Evolutionary conservation across 2,888 invertebrate species (phyloP), one percentile per base, ranked within the genome.

Genomic region (Limnephilus marmoratus): DNA sequence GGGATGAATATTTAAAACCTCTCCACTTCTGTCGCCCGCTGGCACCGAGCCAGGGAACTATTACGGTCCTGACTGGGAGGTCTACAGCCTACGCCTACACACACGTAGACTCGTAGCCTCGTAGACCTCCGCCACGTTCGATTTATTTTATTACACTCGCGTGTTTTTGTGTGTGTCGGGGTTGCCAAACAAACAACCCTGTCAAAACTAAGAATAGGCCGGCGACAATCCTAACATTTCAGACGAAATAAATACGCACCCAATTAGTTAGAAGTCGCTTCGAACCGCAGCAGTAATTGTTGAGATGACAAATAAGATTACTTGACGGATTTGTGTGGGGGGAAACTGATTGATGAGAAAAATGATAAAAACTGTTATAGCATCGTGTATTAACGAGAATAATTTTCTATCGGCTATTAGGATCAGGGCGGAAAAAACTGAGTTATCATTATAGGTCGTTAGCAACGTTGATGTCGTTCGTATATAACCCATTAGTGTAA

Each of bases 1-100:
- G 86, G 86, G 82, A 82, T 90, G 90, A 90, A 90, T 90, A 83
- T 89, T 89, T 89, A 89, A 81, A 41, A 29, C 81, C 88, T 53
- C 88, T 89, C 37, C 80, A 80, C 34, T 80, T 29, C 88, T 31
- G 68, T 87, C 88, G 88, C 68, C 68, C 68, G 88, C 34, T 89
- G 88, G 88, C 68, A 80, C 31, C 37, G 37, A 34, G 88, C 88
- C 88, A 89, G 88, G 37, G 37, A 31, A 29, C 53, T 13, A 87
- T 49, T 87, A 87, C n/a, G 31, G 53, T 18, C 18, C 87, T n/a
- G 87, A 31, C 31, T 31, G 49, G 83, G 83, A 24, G 37, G 34
- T 37, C 85, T 83, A 83, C 13, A 31, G 41, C 18, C 85, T 85
- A 45, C 11, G 82, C 29, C 82, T 82, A 82, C 82, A 31, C 15